A percentile compares a stretch with the other conserved stretches of the same genome.
phyloP scores from a whole-genome alignment of 2,797 vertebrate species.

The Rhadinocentrus ornatus region DNA sequence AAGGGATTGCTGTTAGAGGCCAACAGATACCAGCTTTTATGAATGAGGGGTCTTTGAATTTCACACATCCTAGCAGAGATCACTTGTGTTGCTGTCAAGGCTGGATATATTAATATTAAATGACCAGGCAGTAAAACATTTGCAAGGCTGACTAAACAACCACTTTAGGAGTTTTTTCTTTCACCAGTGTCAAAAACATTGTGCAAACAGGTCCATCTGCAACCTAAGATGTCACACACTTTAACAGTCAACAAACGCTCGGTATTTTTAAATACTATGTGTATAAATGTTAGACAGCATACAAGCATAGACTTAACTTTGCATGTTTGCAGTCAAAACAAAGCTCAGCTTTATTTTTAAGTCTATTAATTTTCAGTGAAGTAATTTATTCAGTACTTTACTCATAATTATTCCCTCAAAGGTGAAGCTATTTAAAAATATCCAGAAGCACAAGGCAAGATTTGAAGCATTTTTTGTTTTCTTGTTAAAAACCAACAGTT shows the following conservation, averaged over 20 bases:
- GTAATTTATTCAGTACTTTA: conserved; percentile 66
- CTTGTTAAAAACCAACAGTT: conserved; percentile 80
- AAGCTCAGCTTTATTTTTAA: conserved; percentile 32
- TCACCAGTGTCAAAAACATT: conserved; percentile 1
- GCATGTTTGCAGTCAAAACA: not conserved
- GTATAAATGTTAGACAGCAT: not conserved
- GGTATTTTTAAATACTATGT: not conserved
- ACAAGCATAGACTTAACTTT: not conserved
- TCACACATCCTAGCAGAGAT: conserved; percentile 21
- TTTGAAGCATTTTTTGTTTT: conserved; percentile 69
- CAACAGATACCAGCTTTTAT: conserved; percentile 55
- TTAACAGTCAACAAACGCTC: conserved; percentile 1
- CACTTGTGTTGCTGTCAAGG: conserved; percentile 21
- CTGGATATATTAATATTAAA: conserved; percentile 35
- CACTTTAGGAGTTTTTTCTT: conserved; percentile 8
- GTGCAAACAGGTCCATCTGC: conserved; percentile 9
- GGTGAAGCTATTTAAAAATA: conserved; percentile 71
- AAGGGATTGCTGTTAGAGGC: conserved; percentile 65
- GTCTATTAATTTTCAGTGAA: conserved; percentile 15
- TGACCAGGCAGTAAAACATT: conserved; percentile 32
- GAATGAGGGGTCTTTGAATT: conserved; percentile 39
- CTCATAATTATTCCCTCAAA: conserved; percentile 70
- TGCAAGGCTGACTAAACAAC: conserved; percentile 41
- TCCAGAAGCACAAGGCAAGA: conserved; percentile 63
- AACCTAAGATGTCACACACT: conserved; percentile 1